Evolutionary conservation across 2,797 vertebrate species (phyloP).

Genomic region (Clamator glandarius): DNA sequence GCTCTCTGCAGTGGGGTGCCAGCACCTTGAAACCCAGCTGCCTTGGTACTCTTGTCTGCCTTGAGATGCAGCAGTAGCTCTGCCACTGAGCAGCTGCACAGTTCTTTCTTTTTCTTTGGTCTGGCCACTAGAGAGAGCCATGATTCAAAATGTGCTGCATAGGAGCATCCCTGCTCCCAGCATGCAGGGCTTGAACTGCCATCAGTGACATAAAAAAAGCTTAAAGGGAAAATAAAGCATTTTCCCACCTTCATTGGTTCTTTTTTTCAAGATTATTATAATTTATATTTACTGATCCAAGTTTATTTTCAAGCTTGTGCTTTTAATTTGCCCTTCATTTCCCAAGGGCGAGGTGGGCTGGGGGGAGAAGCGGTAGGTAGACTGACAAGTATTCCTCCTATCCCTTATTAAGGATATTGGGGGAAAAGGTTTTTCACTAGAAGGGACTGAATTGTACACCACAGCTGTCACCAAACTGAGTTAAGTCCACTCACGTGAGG

Average conservation of each 20-base stretch:
- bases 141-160: neutral
- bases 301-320: neutral
- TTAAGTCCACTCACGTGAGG: neutral
- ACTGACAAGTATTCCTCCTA: neutral
- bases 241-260: neutral
- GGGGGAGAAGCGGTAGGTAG: neutral
- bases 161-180: neutral
- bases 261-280: neutral
- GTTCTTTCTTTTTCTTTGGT: rapidly evolving
- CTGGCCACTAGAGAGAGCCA: conserved; percentile 56
- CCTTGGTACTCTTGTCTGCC: rapidly evolving
- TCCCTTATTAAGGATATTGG: neutral
- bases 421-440: neutral
- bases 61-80: no score
- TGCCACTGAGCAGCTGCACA: rapidly evolving
- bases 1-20: neutral
- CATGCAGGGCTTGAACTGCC: rapidly evolving
- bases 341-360: neutral
- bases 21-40: neutral
- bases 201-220: rapidly evolving
- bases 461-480: neutral
- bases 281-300: neutral
- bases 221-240: neutral
- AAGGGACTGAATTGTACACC: neutral
- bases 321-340: neutral